Evolutionary conservation across 1,140 invertebrate species (phyloP).

Genomic region (Tachypleus tridentatus): DNA sequence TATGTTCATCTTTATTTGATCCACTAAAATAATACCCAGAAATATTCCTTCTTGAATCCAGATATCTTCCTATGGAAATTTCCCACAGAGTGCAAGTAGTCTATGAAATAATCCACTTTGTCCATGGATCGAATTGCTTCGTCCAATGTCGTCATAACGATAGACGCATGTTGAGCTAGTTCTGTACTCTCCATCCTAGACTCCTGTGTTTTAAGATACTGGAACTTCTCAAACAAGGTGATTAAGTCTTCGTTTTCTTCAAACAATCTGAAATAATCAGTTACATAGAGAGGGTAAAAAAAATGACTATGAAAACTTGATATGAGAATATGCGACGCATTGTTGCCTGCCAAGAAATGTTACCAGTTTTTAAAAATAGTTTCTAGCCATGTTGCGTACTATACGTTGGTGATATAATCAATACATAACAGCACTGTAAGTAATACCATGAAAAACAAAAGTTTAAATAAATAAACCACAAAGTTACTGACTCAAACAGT

Average conservation of each 20-base stretch:
- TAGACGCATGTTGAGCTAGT: conserved; percentile 69
- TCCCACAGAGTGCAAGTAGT: conserved; percentile 66
- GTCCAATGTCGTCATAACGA: conserved; percentile 71
- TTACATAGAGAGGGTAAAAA: not conserved
- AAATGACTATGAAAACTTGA: too few relatives aligned
- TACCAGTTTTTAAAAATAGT: too few relatives aligned
- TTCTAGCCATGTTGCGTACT: too few relatives aligned
- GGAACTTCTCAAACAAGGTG: conserved; percentile 66
- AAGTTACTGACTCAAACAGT: too few relatives aligned
- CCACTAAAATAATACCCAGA: conserved; percentile 49
- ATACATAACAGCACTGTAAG: too few relatives aligned
- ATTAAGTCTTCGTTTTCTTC: conserved; percentile 71
- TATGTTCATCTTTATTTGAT: too few relatives aligned
- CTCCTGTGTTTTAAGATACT: conserved; percentile 59
- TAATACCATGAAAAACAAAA: too few relatives aligned
- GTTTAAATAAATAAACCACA: too few relatives aligned
- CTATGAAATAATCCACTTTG: conserved; percentile 67
- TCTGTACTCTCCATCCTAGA: conserved; percentile 65
- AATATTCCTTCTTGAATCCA: conserved; percentile 70
- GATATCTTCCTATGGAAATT: conserved; percentile 67
- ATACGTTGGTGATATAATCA: too few relatives aligned
- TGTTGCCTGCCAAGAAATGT: too few relatives aligned
- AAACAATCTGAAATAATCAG: conserved; percentile 53
- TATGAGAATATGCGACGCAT: too few relatives aligned
- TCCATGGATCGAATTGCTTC: conserved; percentile 72